Percentiles rank a stretch among this genome's conserved stretches.
Evolutionary conservation across 1,140 invertebrate genomes (phyloP).

Genomic region (Oryzaephilus surinamensis): DNA sequence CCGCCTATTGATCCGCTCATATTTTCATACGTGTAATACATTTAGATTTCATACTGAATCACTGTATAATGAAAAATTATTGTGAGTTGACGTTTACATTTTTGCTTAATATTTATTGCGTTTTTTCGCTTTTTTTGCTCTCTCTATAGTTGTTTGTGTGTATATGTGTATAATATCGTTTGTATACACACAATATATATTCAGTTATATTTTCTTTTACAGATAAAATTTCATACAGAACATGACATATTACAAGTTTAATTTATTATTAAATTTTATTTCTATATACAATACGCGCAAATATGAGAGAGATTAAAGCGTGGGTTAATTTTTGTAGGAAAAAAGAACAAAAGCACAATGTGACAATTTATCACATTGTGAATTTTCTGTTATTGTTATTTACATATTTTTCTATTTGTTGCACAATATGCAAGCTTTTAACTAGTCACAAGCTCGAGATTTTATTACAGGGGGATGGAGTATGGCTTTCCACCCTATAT

Average conservation of each 20-base stretch:
- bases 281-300: conserved; percentile 10
- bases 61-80: conserved; percentile 21
- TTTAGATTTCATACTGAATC: conserved; percentile 21
- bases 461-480: too few species aligned
- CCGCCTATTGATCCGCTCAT: too few species aligned
- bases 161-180: conserved; percentile 10
- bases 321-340: neutral
- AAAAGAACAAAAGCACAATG: too few species aligned
- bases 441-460: too few species aligned
- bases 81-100: conserved; percentile 19
- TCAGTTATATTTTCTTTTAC: conserved; percentile 6
- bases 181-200: conserved; percentile 2
- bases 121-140: too few species aligned
- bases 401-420: too few species aligned
- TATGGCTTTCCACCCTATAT: conserved; percentile 11
- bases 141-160: too few species aligned
- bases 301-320: conserved; percentile 7
- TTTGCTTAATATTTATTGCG: conserved; percentile 15
- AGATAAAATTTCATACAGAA: conserved; percentile 9
- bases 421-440: too few species aligned
- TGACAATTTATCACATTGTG: too few species aligned
- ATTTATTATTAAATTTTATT: conserved; percentile 13
- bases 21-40: too few species aligned
- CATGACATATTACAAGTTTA: conserved; percentile 10
- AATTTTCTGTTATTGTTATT: too few species aligned